Evolutionary conservation across 2,888 invertebrate species (phyloP), one percentile per base, ranked within the genome.

Genomic region (Myathropa florea): DNA sequence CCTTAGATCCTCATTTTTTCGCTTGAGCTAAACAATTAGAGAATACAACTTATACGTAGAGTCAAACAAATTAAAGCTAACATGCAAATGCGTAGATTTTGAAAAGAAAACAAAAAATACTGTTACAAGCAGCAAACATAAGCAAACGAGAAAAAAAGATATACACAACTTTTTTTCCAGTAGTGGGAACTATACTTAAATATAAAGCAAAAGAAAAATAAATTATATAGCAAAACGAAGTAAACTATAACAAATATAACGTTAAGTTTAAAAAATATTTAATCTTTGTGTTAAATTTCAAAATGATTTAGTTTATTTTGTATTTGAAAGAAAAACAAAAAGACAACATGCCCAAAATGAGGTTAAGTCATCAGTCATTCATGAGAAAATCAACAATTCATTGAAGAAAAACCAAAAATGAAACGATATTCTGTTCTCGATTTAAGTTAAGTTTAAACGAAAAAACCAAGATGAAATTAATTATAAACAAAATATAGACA

Each of bases 291-390:
- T 76, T 76, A 60, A 76, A 71, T 82, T 67, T 82, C 65, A 76
- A 82, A 76, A 71, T 65, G 63, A 67, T 77, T 86, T 65, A 24
- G 30, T 70, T 55, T 70, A 12, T 64, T 59, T 81, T 63, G 60
- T 72, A 61, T 78, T 77, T 70, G 6, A 46, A 28, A 53, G 18
- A 46, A 18, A 61, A 67, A 68, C 9, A 75, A 81, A 82, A 86
- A 86, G 86, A 86, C 86, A 86, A 86, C 86, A 86, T 86, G 86
- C 86, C 86, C 78, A 79, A 78, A 79, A 77, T 79, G 86, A 86
- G 86, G 86, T 79, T 83, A 86, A 86, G 83, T 86, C 86, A 86
- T 86, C 86, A 86, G 73, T 83, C 86, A 83, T 83, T 78, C 86
- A 86, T 86, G 76, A 68, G 24, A 53, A 68, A 70, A 65, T 65